Evolutionary conservation across 1,140 invertebrate genomes (phyloP), one percentile per base, ranked within the genome.

Genomic region (Drosophila tropicalis): DNA sequence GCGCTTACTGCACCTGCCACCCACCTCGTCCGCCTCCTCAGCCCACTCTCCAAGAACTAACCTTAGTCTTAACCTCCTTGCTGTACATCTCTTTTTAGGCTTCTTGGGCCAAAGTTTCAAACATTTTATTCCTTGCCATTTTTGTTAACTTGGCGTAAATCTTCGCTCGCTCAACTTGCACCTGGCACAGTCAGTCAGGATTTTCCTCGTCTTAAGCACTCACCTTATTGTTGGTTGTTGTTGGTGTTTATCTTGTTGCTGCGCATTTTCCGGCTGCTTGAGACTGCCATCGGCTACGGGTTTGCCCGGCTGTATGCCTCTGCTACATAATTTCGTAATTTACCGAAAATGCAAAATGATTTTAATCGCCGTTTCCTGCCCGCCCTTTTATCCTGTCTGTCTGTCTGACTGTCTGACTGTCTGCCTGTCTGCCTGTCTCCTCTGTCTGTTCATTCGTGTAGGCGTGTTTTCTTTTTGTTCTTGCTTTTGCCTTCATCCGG

Each of bases 291-390:
- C 29, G 29, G 29, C 29, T 6, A 29, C 29, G 44, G 7, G 5
- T 62, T 54, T 40, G 64, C n/a, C 47, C 32, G 39, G 40, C 15
- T n/a, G 60, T 47, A 10, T 10, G n/a, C 19, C 39, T 44, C 39
- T 17, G 60, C 70, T 80, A 89, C 83, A 87, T 89, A 83, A 89
- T 87, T 87, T 89, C 66, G 84, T 89, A 80, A 83, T 89, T 87
- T 89, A 60, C 65, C 72, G 66, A 77, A 51, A 83, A 83, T 70
- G 80, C 67, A 80, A 87, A 87, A 80, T 89, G 83, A 87, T 87
- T 89, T 87, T 87, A 87, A 87, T 87, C 83, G 80, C 69, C 51
- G 76, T 61, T 87, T 87, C 84, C 77, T 69, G 72, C 44, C 41
- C 17, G n/a, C 60, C 5, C 29, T 17, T 17, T 39, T 39, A 10